Percentiles rank a stretch among this genome's conserved stretches.
Evolutionary conservation across 2,888 invertebrate species (phyloP).

Genomic region (Andrena hattorfiana): DNA sequence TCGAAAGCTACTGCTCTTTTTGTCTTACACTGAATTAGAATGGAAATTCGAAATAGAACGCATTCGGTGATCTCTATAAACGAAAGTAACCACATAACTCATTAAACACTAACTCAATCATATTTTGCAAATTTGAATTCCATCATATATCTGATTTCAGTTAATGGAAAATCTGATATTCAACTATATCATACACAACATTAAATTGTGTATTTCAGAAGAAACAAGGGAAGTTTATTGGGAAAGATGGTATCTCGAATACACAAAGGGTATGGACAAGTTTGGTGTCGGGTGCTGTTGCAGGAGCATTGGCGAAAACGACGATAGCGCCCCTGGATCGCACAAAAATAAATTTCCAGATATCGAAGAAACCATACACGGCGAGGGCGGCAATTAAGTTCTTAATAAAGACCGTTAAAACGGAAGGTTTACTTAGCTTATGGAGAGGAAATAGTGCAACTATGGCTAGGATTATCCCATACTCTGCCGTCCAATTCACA

Average conservation of each 20-base stretch:
- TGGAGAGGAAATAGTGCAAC: slow-evolving; percentile 99
- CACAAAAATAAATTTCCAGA: slow-evolving; percentile 99
- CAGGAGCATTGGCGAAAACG: slow-evolving; percentile 98
- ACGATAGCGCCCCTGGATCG: slow-evolving; percentile 98
- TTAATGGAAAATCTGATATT: slow-evolving; percentile 47
- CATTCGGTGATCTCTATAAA: not conserved
- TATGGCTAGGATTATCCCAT: slow-evolving; percentile 98
- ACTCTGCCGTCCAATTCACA: slow-evolving; percentile 98
- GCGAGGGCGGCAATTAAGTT: slow-evolving; percentile 90
- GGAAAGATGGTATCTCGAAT: slow-evolving; percentile 82
- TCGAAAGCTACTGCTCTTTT: not conserved
- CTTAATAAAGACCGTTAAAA: slow-evolving; percentile 88
- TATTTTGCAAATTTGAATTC: slow-evolving; percentile 25
- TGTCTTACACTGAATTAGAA: not conserved
- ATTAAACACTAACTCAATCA: slow-evolving; percentile 13
- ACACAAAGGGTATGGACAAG: slow-evolving; percentile 91
- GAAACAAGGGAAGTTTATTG: slow-evolving; percentile 42
- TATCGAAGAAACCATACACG: slow-evolving; percentile 91
- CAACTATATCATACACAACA: slow-evolving; percentile 34
- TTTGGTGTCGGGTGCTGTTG: slow-evolving; percentile 95
- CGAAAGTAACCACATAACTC: not conserved
- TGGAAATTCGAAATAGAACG: not conserved
- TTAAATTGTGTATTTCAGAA: slow-evolving; percentile 56
- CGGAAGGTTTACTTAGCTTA: slow-evolving; percentile 93
- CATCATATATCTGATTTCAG: slow-evolving; percentile 33